Conservation (phyloP, 2,888 invertebrate genomes). For the Julus scandinavius region DNA sequence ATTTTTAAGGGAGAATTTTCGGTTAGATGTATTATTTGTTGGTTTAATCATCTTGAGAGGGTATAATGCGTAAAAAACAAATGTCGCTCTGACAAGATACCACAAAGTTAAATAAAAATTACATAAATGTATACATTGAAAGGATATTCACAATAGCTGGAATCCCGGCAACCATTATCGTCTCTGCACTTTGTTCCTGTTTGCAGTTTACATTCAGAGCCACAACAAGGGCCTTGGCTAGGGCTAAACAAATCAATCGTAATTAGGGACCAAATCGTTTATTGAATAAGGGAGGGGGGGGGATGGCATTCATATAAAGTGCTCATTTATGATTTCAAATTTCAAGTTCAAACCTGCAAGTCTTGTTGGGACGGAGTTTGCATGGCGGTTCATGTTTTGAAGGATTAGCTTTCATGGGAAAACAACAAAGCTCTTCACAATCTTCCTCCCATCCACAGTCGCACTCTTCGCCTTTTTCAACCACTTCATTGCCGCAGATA, state of each 20-base stretch:
- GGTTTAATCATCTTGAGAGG: not conserved
- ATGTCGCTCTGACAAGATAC: not conserved
- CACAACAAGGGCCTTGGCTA: constrained; percentile 92
- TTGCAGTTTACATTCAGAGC: constrained; percentile 83
- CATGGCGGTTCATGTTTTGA: constrained; percentile 84
- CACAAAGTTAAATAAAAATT: not conserved
- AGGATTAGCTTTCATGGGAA: constrained; percentile 85
- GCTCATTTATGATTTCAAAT: not conserved
- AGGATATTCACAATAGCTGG: constrained; percentile 82
- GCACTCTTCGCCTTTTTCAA: constrained; percentile 96
- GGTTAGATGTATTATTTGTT: not conserved
- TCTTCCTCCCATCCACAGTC: constrained; percentile 99
- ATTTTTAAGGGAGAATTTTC: not conserved
- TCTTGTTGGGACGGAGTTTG: constrained; percentile 78
- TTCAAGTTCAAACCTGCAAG: constrained; percentile 73
- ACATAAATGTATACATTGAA: constrained; percentile 39
- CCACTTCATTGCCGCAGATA: constrained; percentile 98
- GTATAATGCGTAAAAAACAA: not conserved
- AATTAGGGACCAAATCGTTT: not conserved
- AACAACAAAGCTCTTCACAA: constrained; percentile 93
- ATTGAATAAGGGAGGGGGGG: not conserved
- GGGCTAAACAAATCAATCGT: constrained; percentile 53
- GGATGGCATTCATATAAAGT: not conserved
- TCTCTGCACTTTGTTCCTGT: constrained; percentile 90
- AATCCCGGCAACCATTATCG: constrained; percentile 92